Base-by-base conservation (phyloP, 2,113 vertebrate genomes). In the Epinephelus fuscoguttatus region DNA sequence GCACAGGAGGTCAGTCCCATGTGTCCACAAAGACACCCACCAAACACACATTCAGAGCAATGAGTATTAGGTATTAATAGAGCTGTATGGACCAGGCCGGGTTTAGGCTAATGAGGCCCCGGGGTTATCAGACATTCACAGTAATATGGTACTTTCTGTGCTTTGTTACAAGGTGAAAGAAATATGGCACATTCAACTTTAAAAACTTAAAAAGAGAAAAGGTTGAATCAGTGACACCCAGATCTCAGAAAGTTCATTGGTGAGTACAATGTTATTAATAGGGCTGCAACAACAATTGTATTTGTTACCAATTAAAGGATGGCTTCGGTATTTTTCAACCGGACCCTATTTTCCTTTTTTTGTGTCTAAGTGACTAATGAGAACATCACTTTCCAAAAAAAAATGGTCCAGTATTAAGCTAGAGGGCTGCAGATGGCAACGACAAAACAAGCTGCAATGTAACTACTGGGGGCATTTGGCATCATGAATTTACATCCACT, bases 101-200 rank as follows among this genome's bases (percentile, higher is more conserved):
- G 61, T 87, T 88, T 75, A 67, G 52, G 70, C 69, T 92, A 93
- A 94, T 85, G 91, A 91, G 93, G 66, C 93, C 84, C 89, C 0
- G 2, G 93, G 86, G 93, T 90, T 85, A 89, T 94, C 50, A 90
- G 52, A 87, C 56, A 94, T 90, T 86, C 92, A 93, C 40, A 80
- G 87, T 66, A 9, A 87, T 71, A 61, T 59, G 55, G 81, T 60
- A 86, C 78, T 68, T 71, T 72, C 70, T 78, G 70, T 57, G 71
- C 84, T 42, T 52, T 33, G 47, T n/a, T 45, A 52, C 45, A 78
- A 14, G 33, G 47, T 75, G 60, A 80, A 77, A 82, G 69, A 27
- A 70, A 66, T 68, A 47, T 57, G 27, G 42, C 64, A 55, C 50
- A 37, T 80, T 76, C 4, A 82, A 77, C 47, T 77, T 68, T 55